Percentiles rank a stretch among this genome's conserved stretches.
Conservation (phyloP, 2,797 vertebrate species). For the Macropus fuliginosus region DNA sequence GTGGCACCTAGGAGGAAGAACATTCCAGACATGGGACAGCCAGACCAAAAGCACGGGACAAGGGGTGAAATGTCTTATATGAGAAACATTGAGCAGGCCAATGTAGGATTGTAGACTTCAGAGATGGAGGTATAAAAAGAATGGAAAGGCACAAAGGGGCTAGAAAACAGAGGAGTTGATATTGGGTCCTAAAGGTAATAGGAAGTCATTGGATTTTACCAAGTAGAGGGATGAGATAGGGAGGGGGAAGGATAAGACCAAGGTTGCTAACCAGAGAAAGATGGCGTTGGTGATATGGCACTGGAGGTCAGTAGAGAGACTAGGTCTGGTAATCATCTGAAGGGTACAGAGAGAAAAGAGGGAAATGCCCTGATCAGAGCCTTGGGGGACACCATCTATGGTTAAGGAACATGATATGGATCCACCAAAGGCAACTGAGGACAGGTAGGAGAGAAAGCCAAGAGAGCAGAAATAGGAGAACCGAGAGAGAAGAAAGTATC, state of each 20-base stretch:
- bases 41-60: not conserved
- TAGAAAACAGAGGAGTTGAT: not conserved
- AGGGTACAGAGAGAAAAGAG: not conserved
- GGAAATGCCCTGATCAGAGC: not conserved
- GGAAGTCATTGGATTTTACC: not conserved
- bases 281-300: not conserved
- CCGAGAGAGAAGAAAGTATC: too few species aligned
- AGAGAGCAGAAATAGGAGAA: too few species aligned
- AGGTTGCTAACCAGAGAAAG: not conserved
- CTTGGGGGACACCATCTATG: not conserved
- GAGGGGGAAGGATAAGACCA: not conserved
- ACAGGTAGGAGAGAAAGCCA: too few species aligned
- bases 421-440: too few species aligned
- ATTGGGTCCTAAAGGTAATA: not conserved
- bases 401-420: too few species aligned
- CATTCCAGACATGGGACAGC: not conserved
- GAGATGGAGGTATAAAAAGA: not conserved
- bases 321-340: too few species aligned
- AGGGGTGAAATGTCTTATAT: not conserved
- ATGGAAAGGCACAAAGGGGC: not conserved
- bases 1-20: not conserved
- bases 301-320: too few species aligned
- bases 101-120: not conserved
- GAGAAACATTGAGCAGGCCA: not conserved
- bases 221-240: not conserved